Evolutionary conservation across 1,140 invertebrate species (phyloP).

Genomic region (Condylostylus longicornis): DNA sequence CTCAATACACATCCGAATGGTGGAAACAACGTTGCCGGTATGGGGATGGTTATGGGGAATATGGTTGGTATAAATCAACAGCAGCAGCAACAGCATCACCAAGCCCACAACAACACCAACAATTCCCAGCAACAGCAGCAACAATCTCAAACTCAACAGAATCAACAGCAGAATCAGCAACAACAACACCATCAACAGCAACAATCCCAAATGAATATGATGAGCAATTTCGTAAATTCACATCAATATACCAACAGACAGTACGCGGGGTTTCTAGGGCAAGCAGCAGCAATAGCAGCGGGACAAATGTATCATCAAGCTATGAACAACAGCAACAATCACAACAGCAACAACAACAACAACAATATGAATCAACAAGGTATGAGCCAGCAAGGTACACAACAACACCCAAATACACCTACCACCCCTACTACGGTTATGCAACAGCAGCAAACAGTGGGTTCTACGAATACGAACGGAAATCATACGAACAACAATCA

Average conservation of each 20-base stretch:
- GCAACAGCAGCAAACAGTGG: conserved; percentile 8
- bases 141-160: conserved; percentile 1
- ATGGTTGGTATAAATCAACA: conserved; percentile 11
- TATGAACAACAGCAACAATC: conserved; percentile 27
- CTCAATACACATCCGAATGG: conserved; percentile 1
- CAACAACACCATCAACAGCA: conserved; percentile 20
- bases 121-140: too few relatives aligned
- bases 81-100: conserved; percentile 9
- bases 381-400: conserved; percentile 11
- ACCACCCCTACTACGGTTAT: conserved; percentile 24
- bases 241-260: conserved; percentile 35
- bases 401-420: conserved; percentile 21
- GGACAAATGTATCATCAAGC: conserved; percentile 26
- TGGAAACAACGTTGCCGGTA: background rate
- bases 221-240: conserved; percentile 28
- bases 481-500: conserved; percentile 26
- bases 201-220: conserved; percentile 20
- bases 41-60: background rate
- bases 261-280: conserved; percentile 40
- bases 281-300: conserved; percentile 21
- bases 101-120: conserved; percentile 8
- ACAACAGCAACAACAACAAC: conserved; percentile 19
- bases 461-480: conserved; percentile 33
- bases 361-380: conserved; percentile 15
- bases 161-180: conserved; percentile 9